Evolutionary conservation across 2,888 invertebrate species (phyloP), one percentile per base, ranked within the genome.

Genomic region (Cephus runcator): DNA sequence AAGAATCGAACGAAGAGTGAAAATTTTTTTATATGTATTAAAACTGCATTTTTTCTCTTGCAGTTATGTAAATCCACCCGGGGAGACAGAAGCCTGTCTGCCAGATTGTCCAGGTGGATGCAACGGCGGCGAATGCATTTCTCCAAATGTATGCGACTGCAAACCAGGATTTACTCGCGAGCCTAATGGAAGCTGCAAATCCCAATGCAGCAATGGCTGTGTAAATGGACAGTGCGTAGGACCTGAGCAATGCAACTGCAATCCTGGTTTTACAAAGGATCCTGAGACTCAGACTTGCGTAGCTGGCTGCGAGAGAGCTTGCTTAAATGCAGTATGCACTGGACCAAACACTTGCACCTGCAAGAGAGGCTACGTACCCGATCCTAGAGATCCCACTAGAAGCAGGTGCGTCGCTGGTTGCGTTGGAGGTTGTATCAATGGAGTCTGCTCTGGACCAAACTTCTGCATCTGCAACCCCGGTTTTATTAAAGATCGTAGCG

Each of bases 401-500:
- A 85, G 56, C 86, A 93, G 93, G 77, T 95, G 95, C 83, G 84
- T 93, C 9, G 94, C 95, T 0, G 91, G 93, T 81, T 96, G 96
- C 84, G 92, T 93, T 0, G 93, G 93, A n/a, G 96, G 96, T 1
- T 96, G 96, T 84, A 92, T 93, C 12, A 96, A 96, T 86, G 96
- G 96, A 0, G 92, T 93, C 33, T 96, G 96, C 84, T 94, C 95
- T 0, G 94, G 94, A 0, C 96, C 96, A 0, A 95, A 96, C 89
- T 93, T 95, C 86, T 96, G 96, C 87, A 93, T 95, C 79, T 96
- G 96, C 86, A 94, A 95, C 84, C 92, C 93, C 0, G 96, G 96
- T 1, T 96, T 92, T 87, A 90, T 92, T 77, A 95, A 95, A 84
- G 94, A 95, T 85, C 90, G 92, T 81, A 93, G 93, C 35, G 93